Base-by-base conservation (phyloP, 2,888 invertebrate genomes). In the Hermaeophaga mercurialis region DNA sequence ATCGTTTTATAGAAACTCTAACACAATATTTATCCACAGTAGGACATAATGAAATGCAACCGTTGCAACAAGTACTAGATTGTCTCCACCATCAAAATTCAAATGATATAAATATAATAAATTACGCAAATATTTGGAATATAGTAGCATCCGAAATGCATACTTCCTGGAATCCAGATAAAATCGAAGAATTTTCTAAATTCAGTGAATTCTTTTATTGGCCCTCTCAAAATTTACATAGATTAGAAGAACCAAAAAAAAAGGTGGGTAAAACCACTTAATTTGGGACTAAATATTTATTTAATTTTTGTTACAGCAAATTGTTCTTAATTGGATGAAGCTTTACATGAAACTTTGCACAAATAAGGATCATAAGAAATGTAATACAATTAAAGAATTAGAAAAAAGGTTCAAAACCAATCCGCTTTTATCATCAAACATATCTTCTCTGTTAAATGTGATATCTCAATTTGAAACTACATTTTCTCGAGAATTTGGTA, bases 151-250 rank as follows among this genome's bases (percentile, higher is more conserved):
- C 53, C 14, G 56, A 65, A 28, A 49, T 64, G 36, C 43, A 52
- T 22, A 49, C 57, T 5, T 58, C 62, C 49, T 61, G 55, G 26
- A 24, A 46, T 5, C 38, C 36, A 11, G 60, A 54, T 41, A 55
- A 58, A 44, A 57, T 59, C 9, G 41, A 58, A 14, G 41, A 62
- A 31, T 61, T 62, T 45, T 18, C 9, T 1, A 55, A 62, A 11
- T 60, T 61, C 33, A 26, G 59, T 5, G 53, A 52, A 17, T 68
- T 61, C 53, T 61, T 70, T 9, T 44, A 63, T 39, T 71, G 70
- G 70, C 68, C 70, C 6, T 58, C 64, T 9, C 45, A 60, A 4
- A 59, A 68, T 58, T 41, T 66, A 8, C 64, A 70, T 17, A 60
- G 56, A 41, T 36, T 70, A 17, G 59, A 64, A 33, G 62, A 64